Percentiles rank a stretch among this genome's conserved stretches.
Conservation (phyloP, 1,140 invertebrate species). For the Pseudomyrmex concolor region DNA sequence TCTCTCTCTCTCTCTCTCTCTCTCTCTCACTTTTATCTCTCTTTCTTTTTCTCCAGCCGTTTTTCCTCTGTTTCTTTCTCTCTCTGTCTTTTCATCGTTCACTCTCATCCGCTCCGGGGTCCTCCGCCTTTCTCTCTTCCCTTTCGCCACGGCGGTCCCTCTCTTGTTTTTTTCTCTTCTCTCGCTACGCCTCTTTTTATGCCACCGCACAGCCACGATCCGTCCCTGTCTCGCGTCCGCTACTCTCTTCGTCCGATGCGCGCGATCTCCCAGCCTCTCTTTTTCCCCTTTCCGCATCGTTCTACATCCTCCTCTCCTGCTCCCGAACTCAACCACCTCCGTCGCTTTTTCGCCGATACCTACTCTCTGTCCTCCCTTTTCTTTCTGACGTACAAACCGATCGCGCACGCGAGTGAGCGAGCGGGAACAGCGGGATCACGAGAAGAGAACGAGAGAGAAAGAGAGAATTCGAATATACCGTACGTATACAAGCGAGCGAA, state of each 20-base stretch:
- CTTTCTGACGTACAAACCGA: slow-evolving; percentile 65
- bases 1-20: slow-evolving; percentile 58
- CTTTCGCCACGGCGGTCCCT: slow-evolving; percentile 40
- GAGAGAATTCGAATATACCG: slow-evolving; percentile 44
- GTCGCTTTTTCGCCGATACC: slow-evolving; percentile 52
- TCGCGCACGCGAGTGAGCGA: slow-evolving; percentile 74
- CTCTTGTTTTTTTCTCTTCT: slow-evolving; percentile 71
- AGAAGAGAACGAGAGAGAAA: slow-evolving; percentile 46
- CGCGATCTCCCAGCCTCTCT: slow-evolving; percentile 38
- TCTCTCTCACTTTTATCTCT: slow-evolving; percentile 50
- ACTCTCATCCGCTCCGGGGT: slow-evolving; percentile 1
- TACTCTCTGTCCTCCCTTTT: slow-evolving; percentile 12
- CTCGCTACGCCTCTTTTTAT: slow-evolving; percentile 77
- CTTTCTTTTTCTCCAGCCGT: slow-evolving; percentile 33
- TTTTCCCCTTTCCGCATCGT: slow-evolving; percentile 56
- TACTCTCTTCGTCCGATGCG: slow-evolving; percentile 56
- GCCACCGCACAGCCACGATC: slow-evolving; percentile 66
- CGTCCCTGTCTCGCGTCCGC: slow-evolving; percentile 47
- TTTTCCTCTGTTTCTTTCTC: slow-evolving; percentile 52
- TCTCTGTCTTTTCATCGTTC: neutral
- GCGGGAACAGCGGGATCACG: slow-evolving; percentile 14
- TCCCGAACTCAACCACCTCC: slow-evolving; percentile 44
- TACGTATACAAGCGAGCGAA: slow-evolving; percentile 46
- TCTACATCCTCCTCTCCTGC: slow-evolving; percentile 36
- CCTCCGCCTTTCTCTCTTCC: slow-evolving; percentile 44